Evolutionary conservation across 2,113 vertebrate species (phyloP), one percentile per base, ranked within the genome.

Genomic region (Bubalus kerabau): DNA sequence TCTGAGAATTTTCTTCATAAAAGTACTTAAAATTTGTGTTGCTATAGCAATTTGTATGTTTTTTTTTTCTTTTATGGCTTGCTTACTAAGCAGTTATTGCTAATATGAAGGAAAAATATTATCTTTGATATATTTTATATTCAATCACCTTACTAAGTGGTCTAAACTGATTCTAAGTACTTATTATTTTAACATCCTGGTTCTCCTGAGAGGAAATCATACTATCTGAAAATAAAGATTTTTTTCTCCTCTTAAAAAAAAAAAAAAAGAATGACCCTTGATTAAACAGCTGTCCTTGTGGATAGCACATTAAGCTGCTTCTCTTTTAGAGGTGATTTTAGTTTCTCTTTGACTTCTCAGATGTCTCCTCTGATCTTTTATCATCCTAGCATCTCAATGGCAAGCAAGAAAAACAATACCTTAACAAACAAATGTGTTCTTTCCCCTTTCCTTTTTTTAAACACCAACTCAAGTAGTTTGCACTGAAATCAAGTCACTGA

Each of bases 171-270:
- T 92, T 89, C 74, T 92, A 84, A 78, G 71, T 86, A 85, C 50
- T 86, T 93, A 28, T 93, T n/a, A 81, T 40, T 93, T 95, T 96
- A 96, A 54, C 71, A 87, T 40, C 15, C 83, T 85, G 26, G n/a
- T 76, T 93, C 36, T 92, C 43, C 30, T 92, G 84, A 76, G 57
- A 40, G 85, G 56, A 62, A 88, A 50, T 87, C 52, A 92, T 15
- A 92, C 6, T 56, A 48, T 86, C 50, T 92, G 32, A 86, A 93
- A 59, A 86, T 19, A 67, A 96, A 84, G 3, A 85, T 32, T 80
- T 90, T 92, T 97, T 88, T 21, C 9, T 76, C 10, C 50, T 94
- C 12, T 82, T 93, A 40, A 40, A 40, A 40, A 40, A 40, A 40
- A 40, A 40, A 40, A 40, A 40, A 40, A 40, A 40, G 40, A 40